These are phyloP conservation scores for Platichthys stellatus DNA, from an alignment of 2,113 vertebrate species.

Conservation along the genomic window DNA sequence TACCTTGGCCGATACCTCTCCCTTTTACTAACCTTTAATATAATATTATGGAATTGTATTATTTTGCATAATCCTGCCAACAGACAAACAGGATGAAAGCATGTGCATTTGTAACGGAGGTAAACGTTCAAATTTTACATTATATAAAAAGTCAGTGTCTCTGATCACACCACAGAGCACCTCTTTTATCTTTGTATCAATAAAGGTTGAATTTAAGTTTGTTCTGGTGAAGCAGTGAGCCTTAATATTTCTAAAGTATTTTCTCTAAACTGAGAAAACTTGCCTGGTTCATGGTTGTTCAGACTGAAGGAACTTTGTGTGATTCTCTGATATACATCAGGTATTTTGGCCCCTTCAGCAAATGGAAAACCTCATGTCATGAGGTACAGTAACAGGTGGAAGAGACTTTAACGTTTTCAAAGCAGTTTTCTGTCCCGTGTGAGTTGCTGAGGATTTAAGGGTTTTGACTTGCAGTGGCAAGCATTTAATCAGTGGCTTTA, in stretches of 20 bases:
- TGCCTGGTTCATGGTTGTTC: background rate
- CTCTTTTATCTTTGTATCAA: background rate
- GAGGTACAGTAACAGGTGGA: constrained; percentile 7
- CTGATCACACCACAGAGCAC: background rate
- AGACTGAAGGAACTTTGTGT: background rate
- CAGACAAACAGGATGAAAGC: too few species aligned
- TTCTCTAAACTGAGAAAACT: too few species aligned
- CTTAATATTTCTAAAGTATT: background rate
- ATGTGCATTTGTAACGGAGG: too few species aligned
- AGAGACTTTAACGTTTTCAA: too few species aligned
- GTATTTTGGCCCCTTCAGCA: background rate
- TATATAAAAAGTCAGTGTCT: background rate
- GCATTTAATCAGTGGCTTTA: constrained; percentile 25
- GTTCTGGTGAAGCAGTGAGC: background rate
- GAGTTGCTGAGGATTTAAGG: background rate
- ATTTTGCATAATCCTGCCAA: background rate
- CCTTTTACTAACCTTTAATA: too few species aligned
- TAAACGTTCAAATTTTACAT: background rate
- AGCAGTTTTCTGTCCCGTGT: too few species aligned
- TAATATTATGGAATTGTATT: background rate
- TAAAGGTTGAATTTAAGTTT: too few species aligned
- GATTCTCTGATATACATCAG: constrained; percentile 19
- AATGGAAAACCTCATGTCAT: constrained; percentile 12
- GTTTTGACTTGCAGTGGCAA: constrained; percentile 15
- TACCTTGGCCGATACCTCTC: too few species aligned